phyloP scores from a whole-genome alignment of 2,797 vertebrate species.

The Petrocephalus sullivani region DNA sequence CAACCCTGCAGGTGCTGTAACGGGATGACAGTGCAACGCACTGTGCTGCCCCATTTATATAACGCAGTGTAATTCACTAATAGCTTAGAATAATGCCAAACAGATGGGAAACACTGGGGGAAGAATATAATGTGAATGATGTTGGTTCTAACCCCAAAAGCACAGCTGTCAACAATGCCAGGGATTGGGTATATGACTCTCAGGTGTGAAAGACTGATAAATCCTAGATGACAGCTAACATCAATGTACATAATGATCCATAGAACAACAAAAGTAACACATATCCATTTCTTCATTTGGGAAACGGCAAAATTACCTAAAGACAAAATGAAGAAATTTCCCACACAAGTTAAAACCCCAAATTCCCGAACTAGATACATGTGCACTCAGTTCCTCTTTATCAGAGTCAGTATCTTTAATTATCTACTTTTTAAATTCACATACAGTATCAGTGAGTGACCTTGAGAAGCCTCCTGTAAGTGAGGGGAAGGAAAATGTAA shows the following conservation, averaged over 20 bases:
- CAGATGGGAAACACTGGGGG: background rate
- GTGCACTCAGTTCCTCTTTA: background rate
- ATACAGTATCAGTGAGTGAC: constrained; percentile 30
- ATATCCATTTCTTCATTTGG: background rate
- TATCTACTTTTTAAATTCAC: constrained; percentile 10
- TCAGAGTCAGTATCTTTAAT: background rate
- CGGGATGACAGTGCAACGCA: background rate
- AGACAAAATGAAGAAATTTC: background rate
- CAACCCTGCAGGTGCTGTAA: background rate
- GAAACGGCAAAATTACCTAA: background rate
- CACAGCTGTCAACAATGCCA: background rate
- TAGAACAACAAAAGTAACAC: background rate
- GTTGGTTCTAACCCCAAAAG: background rate
- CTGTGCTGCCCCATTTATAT: background rate
- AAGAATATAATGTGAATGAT: background rate
- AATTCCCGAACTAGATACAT: background rate
- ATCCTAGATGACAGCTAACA: background rate
- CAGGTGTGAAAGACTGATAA: background rate
- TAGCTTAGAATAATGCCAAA: background rate
- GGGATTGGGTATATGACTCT: background rate
- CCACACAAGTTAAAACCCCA: background rate
- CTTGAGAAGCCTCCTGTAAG: constrained; percentile 55
- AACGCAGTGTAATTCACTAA: background rate
- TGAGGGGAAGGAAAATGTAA: constrained; percentile 49
- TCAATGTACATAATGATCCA: constrained; percentile 9